Percentiles rank a stretch among this genome's conserved stretches.
Conservation (phyloP, 2,113 vertebrate species). For the Furnarius figulus region DNA sequence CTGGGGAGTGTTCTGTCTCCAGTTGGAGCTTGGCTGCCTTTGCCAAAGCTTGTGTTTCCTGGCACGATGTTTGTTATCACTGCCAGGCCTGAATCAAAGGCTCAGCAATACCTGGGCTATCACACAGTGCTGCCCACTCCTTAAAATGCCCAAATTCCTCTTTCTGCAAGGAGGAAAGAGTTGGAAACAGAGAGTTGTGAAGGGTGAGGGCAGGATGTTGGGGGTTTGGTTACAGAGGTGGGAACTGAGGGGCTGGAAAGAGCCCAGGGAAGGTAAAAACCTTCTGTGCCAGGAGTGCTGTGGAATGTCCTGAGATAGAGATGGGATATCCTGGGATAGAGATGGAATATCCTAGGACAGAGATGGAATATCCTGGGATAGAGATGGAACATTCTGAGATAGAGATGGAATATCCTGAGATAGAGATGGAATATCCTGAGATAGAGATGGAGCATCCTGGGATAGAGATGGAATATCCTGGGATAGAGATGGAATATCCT, state of each 20-base stretch:
- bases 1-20: fast-evolving
- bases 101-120: not conserved
- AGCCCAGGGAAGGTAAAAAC: not conserved
- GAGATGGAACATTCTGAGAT: no score
- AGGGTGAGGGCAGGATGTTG: not conserved
- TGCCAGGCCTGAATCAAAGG: not conserved
- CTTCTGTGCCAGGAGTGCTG: not conserved
- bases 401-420: not conserved
- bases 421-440: no score
- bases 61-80: not conserved
- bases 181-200: not conserved
- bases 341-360: no score
- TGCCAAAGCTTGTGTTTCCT: not conserved
- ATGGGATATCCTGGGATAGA: no score
- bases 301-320: no score
- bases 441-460: no score
- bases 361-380: no score
- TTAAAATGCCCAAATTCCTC: not conserved
- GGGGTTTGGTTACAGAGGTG: not conserved
- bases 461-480: no score
- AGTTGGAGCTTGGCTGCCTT: not conserved
- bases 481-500: no score
- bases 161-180: not conserved
- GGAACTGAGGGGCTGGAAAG: not conserved
- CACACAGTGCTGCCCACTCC: not conserved